These are phyloP conservation scores for Chiridota heheva DNA, from an alignment of 35 echinoderm and acorn worm species.

Conservation along the genomic window DNA sequence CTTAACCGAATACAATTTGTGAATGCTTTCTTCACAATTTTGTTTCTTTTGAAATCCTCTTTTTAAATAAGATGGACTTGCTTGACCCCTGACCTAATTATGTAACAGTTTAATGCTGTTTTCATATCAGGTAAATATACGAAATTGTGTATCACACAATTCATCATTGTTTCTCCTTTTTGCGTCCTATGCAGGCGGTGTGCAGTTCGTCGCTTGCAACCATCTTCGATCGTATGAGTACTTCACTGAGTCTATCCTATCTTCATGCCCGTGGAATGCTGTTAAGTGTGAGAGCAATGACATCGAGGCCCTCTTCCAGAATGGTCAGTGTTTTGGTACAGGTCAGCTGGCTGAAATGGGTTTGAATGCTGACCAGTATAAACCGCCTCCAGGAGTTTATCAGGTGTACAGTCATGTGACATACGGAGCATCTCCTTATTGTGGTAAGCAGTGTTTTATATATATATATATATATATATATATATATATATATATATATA, in stretches of 20 bases:
- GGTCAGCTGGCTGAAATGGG: slow-evolving; percentile 41
- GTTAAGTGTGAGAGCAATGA: slow-evolving; percentile 15
- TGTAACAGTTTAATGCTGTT: too few relatives aligned
- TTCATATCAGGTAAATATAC: not conserved
- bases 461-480: not conserved
- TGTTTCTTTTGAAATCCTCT: too few relatives aligned
- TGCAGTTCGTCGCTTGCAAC: slow-evolving; percentile 81
- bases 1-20: too few relatives aligned
- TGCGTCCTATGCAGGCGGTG: slow-evolving; percentile 45
- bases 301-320: slow-evolving; percentile 54
- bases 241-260: slow-evolving; percentile 76
- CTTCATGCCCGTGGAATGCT: slow-evolving; percentile 52
- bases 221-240: slow-evolving; percentile 78
- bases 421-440: slow-evolving; percentile 58
- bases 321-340: slow-evolving; percentile 40
- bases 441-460: slow-evolving; percentile 50
- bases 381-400: slow-evolving; percentile 9
- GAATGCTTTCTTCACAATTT: too few relatives aligned
- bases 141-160: not conserved
- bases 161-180: slow-evolving; percentile 5
- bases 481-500: too few relatives aligned
- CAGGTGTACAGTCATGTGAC: slow-evolving; percentile 38
- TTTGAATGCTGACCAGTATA: slow-evolving; percentile 29
- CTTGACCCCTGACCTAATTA: too few relatives aligned
- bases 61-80: too few relatives aligned